Evolutionary conservation across 1,140 invertebrate species (phyloP).

Genomic region (Physella acuta): DNA sequence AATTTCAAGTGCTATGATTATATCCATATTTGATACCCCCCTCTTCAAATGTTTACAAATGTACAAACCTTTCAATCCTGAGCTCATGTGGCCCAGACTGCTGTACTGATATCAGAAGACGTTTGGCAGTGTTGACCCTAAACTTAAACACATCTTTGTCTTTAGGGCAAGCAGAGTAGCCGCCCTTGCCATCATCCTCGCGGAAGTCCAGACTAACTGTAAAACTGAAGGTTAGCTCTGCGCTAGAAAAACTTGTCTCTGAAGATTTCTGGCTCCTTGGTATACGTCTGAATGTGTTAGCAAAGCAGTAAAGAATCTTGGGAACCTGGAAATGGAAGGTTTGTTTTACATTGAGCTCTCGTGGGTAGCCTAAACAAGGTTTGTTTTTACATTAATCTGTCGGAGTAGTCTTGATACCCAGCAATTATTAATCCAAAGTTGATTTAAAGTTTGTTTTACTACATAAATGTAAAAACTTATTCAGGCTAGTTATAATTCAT

Average conservation of each 20-base stretch:
- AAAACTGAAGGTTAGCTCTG: conserved; percentile 64
- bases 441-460: too few relatives aligned
- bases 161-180: conserved; percentile 81
- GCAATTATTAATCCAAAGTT: too few relatives aligned
- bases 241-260: conserved; percentile 24
- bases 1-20: too few relatives aligned
- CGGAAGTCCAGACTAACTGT: conserved; percentile 89
- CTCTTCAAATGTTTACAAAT: too few relatives aligned
- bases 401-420: too few relatives aligned
- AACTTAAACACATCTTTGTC: conserved; percentile 91
- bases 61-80: conserved; percentile 60
- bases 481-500: too few relatives aligned
- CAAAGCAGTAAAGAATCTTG: conserved; percentile 79
- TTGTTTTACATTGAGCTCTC: too few relatives aligned
- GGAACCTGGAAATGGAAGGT: too few relatives aligned
- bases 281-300: conserved; percentile 81
- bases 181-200: conserved; percentile 71
- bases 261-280: conserved; percentile 32
- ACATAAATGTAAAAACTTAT: too few relatives aligned
- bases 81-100: conserved; percentile 69
- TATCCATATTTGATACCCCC: too few relatives aligned
- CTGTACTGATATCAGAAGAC: conserved; percentile 85
- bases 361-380: too few relatives aligned
- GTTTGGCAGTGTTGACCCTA: conserved; percentile 84
- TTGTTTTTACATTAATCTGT: too few relatives aligned